These are phyloP conservation scores for Gymnogyps californianus DNA, from an alignment of 2,113 vertebrate genomes.

Conservation along the genomic window DNA sequence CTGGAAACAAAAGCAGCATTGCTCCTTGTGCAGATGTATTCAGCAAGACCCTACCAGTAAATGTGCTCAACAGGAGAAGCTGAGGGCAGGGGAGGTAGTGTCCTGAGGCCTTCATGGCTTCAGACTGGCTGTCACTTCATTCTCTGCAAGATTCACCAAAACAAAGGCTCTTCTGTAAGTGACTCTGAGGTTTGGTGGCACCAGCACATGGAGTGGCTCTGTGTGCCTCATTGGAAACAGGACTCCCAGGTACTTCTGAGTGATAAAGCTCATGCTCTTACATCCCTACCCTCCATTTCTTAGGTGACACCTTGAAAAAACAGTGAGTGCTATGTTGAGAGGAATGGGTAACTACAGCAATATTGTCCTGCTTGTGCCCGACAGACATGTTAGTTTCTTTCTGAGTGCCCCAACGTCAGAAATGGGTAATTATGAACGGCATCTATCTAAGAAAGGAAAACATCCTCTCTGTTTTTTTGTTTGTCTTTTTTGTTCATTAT, in stretches of 20 bases:
- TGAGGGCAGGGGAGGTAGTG: not conserved
- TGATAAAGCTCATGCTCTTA: not conserved
- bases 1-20: not conserved
- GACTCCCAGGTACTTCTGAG: not conserved
- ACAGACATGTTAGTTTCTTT: not conserved
- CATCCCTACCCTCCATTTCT: not conserved
- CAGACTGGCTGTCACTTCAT: not conserved
- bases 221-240: not conserved
- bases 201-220: not conserved
- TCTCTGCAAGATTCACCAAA: not conserved
- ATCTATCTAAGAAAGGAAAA: not conserved
- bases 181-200: not conserved
- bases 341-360: not conserved
- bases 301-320: not conserved
- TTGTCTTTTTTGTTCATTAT: not conserved
- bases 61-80: not conserved
- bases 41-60: not conserved
- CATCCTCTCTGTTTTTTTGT: not conserved
- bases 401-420: not conserved
- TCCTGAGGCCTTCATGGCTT: not conserved
- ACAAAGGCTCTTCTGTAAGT: not conserved
- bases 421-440: not conserved
- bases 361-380: fast-evolving
- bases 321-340: not conserved
- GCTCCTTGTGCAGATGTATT: not conserved